These are phyloP conservation scores for Leptinotarsa undecemlineata DNA, from an alignment of 1,140 invertebrate genomes.

Conservation along the genomic window DNA sequence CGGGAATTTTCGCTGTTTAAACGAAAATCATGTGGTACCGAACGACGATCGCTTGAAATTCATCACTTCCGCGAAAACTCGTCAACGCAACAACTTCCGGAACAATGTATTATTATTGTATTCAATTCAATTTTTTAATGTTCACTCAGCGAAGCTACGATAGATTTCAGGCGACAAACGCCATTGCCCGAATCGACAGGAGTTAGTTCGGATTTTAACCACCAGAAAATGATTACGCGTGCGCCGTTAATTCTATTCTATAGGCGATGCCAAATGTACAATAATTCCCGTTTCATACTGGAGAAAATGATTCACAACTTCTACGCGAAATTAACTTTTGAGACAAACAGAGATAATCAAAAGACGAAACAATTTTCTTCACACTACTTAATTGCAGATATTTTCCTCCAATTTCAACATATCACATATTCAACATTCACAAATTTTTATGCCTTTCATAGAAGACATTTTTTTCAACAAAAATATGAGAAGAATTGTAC, in stretches of 20 bases:
- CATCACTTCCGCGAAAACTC: constrained; percentile 10
- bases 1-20: constrained; percentile 26
- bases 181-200: constrained; percentile 53
- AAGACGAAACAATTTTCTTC: too few species aligned
- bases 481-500: too few species aligned
- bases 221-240: constrained; percentile 42
- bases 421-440: too few species aligned
- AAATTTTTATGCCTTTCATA: too few species aligned
- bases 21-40: constrained; percentile 12
- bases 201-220: constrained; percentile 45
- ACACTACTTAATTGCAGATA: too few species aligned
- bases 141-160: constrained; percentile 34
- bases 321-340: too few species aligned
- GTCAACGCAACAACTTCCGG: constrained; percentile 5
- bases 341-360: too few species aligned
- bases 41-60: background rate
- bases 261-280: too few species aligned
- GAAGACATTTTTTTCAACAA: too few species aligned
- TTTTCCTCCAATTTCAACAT: too few species aligned
- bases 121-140: constrained; percentile 15
- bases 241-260: constrained; percentile 30
- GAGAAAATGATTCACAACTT: too few species aligned
- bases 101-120: constrained; percentile 4
- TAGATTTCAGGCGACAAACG: constrained; percentile 47
- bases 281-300: too few species aligned